A percentile compares a stretch with the other conserved stretches of the same genome.
Evolutionary conservation across 2,888 invertebrate species (phyloP).

Genomic region (Agrotis ipsilon): DNA sequence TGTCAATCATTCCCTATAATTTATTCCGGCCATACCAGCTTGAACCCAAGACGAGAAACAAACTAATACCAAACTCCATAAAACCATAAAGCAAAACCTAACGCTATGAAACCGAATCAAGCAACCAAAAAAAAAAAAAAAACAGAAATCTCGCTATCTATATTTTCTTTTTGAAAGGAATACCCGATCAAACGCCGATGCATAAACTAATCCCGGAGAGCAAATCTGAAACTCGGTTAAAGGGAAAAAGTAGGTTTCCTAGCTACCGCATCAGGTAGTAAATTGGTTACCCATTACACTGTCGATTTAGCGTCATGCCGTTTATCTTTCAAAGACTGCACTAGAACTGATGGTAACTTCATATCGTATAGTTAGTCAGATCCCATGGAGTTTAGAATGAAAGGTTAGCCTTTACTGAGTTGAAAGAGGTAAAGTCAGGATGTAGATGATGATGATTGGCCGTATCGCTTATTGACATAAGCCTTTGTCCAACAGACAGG

Average conservation of each 20-base stretch:
- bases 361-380: constrained; percentile 13
- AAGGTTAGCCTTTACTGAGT: neutral
- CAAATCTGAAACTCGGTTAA: constrained; percentile 86
- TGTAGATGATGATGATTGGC: too few relatives aligned
- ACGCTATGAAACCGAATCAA: constrained; percentile 15
- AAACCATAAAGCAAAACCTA: constrained; percentile 2
- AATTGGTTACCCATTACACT: constrained; percentile 88
- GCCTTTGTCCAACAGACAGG: too few relatives aligned
- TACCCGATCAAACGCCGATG: constrained; percentile 89
- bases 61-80: constrained; percentile 11
- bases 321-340: constrained; percentile 60
- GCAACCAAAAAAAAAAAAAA: constrained; percentile 42
- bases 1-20: neutral
- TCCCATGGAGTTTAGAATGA: neutral
- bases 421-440: too few relatives aligned
- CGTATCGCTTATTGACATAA: too few relatives aligned
- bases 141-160: constrained; percentile 76
- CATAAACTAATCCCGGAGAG: constrained; percentile 89
- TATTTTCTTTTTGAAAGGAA: constrained; percentile 87
- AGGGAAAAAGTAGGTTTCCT: constrained; percentile 77
- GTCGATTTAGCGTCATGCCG: constrained; percentile 78
- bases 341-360: constrained; percentile 22
- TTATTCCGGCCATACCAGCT: neutral
- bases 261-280: constrained; percentile 82
- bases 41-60: neutral